Evolutionary conservation across 2,797 vertebrate genomes (phyloP), one percentile per base, ranked within the genome.

Genomic region (Tiaroga cobitis): DNA sequence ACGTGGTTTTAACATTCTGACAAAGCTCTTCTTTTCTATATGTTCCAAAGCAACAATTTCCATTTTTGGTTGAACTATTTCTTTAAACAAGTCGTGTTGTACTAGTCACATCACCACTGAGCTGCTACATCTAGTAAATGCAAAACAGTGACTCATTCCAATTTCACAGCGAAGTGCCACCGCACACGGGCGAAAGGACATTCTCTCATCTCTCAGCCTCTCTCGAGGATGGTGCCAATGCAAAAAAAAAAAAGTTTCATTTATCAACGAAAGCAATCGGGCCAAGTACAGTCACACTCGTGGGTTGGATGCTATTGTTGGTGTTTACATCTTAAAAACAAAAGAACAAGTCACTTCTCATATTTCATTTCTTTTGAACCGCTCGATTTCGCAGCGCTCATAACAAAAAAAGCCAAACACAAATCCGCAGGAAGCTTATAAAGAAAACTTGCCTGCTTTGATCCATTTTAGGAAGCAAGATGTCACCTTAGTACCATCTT

Each of bases 391-490:
- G 3, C 43, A 67, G 29, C 0, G 26, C 43, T 80, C 18, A 2
- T 24, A 51, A 41, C 43, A 68, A 68, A 74, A 86, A 74, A 77
- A 37, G 21, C 34, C 9, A 73, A 74, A 72, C 61, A 61, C 43
- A 68, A 74, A 75, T 82, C 79, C 63, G 21, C 69, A 46, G 54
- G 63, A 79, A 82, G 59, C 82, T 80, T 74, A 72, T 82, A 89
- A 80, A 61, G 63, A 43, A 80, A 49, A 65, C 49, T 68, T 59
- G 59, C 78, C 84, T 67, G 72, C 79, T 81, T 76, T 83, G 67
- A 81, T 84, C 76, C 86, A 78, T 80, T 87, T 88, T 83, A 51
- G 77, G 81, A 74, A 87, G 37, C 82, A 80, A 56, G 59, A 56
- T 69, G 67, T 43, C 84, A 85, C 68, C 54, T 72, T 69, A 73